These are phyloP conservation scores for Dryococelus australis DNA, from an alignment of 2,888 invertebrate species.

Conservation along the genomic window DNA sequence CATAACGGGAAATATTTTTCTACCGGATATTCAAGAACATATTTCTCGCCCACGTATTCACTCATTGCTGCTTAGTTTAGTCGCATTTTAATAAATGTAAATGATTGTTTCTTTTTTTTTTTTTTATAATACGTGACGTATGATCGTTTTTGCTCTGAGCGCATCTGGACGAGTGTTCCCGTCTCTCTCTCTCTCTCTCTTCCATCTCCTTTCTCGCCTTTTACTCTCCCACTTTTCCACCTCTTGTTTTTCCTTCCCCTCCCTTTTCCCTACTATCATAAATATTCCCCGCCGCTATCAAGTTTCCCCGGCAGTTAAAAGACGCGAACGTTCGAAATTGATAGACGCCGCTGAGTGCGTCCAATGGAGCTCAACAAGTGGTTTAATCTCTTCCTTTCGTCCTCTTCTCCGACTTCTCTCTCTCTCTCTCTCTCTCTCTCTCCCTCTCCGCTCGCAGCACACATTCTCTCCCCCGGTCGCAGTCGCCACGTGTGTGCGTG, in stretches of 20 bases:
- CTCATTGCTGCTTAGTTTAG: neutral
- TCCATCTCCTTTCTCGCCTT: neutral
- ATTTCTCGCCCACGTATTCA: neutral
- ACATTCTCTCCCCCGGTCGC: neutral
- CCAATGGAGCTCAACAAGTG: constrained; percentile 28
- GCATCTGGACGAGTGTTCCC: neutral
- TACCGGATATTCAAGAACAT: neutral
- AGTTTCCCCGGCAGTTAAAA: constrained; percentile 31
- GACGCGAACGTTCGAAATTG: constrained; percentile 29
- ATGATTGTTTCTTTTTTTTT: neutral
- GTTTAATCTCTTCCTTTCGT: constrained; percentile 19
- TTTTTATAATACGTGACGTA: neutral
- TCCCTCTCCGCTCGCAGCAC: neutral
- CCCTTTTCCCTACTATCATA: constrained; percentile 30
- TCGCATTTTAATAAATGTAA: neutral
- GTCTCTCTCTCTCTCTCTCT: neutral
- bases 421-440: neutral
- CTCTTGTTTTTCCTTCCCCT: neutral
- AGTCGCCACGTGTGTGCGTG: neutral
- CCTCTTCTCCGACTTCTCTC: neutral
- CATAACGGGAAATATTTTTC: neutral
- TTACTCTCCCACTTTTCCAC: neutral
- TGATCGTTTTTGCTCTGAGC: neutral
- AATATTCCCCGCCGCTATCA: constrained; percentile 34
- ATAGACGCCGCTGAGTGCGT: constrained; percentile 21